Percentiles rank a stretch among this genome's conserved stretches.
phyloP scores from a whole-genome alignment of 2,888 invertebrate genomes.

The Hydriomena furcata region DNA sequence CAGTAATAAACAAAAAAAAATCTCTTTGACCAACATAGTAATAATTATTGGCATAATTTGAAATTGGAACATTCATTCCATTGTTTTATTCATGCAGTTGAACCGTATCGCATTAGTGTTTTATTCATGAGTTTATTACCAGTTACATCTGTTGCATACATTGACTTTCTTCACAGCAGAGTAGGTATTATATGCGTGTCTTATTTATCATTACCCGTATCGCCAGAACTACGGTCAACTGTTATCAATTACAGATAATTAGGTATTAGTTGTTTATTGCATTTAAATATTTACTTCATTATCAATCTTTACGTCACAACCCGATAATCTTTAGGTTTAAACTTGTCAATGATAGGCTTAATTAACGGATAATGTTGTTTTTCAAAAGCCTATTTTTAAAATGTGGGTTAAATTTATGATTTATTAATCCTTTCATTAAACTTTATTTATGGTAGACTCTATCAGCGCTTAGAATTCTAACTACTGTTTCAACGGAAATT shows the following conservation, averaged over 20 bases:
- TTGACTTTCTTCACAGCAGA: constrained; percentile 3
- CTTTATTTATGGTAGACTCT: too few relatives aligned
- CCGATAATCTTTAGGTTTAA: constrained; percentile 18
- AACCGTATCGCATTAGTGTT: constrained; percentile 3
- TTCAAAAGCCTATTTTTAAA: not conserved
- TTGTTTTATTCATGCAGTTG: constrained; percentile 23
- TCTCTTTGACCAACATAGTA: too few relatives aligned
- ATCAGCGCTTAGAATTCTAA: too few relatives aligned
- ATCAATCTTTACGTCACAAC: constrained; percentile 28
- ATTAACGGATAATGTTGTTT: too few relatives aligned
- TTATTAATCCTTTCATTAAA: too few relatives aligned
- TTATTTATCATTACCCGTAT: constrained; percentile 31
- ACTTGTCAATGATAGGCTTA: constrained; percentile 2
- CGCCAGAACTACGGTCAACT: constrained; percentile 50
- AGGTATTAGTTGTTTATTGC: constrained; percentile 40
- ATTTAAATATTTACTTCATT: constrained; percentile 28
- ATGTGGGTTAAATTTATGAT: too few relatives aligned
- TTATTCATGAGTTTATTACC: constrained; percentile 20
- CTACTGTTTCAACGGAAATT: too few relatives aligned
- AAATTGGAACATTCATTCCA: constrained; percentile 3
- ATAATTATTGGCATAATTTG: too few relatives aligned
- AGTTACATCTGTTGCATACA: constrained; percentile 6
- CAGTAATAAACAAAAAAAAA: too few relatives aligned
- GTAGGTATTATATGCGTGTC: constrained; percentile 3
- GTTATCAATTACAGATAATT: constrained; percentile 52